These are phyloP conservation scores for Drosophila prostipennis DNA, from an alignment of 2,888 invertebrate species.

Conservation along the genomic window DNA sequence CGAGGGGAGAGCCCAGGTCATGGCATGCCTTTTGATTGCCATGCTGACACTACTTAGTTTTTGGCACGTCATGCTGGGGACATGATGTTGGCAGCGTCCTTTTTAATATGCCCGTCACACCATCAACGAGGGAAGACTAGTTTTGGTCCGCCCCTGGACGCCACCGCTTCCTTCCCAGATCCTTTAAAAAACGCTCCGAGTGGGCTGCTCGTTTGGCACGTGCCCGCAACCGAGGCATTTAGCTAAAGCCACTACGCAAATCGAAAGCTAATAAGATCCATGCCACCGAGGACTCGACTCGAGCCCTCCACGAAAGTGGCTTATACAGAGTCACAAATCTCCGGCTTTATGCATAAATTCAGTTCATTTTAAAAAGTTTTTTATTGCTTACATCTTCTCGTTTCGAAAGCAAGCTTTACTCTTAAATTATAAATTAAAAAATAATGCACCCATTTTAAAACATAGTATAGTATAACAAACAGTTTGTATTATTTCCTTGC, in stretches of 20 bases:
- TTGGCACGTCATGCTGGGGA: conserved; percentile 70
- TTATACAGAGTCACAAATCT: conserved; percentile 20
- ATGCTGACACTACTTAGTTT: conserved; percentile 74
- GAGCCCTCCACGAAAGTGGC: conserved; percentile 10
- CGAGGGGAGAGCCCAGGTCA: conserved; percentile 32
- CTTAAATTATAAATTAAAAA: not conserved
- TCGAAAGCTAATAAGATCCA: conserved; percentile 69
- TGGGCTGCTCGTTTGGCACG: conserved; percentile 61
- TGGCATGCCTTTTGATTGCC: conserved; percentile 70
- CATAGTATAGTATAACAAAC: no score
- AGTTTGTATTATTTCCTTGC: no score
- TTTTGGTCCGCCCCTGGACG: conserved; percentile 32
- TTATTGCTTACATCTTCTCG: not conserved
- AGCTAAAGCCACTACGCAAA: conserved; percentile 73
- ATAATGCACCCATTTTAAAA: not conserved
- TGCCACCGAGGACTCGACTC: conserved; percentile 8
- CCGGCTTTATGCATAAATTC: conserved; percentile 26
- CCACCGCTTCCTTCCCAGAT: not conserved
- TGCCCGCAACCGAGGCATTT: conserved; percentile 63
- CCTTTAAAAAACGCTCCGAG: conserved; percentile 64
- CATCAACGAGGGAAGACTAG: conserved; percentile 62
- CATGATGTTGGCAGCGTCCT: conserved; percentile 62
- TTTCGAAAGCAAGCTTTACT: not conserved
- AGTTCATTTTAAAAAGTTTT: conserved; percentile 10
- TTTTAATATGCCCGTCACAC: conserved; percentile 79